Conservation (phyloP, 35 echinoderm and acorn worm genomes). For the Apostichopus parvimensis region DNA sequence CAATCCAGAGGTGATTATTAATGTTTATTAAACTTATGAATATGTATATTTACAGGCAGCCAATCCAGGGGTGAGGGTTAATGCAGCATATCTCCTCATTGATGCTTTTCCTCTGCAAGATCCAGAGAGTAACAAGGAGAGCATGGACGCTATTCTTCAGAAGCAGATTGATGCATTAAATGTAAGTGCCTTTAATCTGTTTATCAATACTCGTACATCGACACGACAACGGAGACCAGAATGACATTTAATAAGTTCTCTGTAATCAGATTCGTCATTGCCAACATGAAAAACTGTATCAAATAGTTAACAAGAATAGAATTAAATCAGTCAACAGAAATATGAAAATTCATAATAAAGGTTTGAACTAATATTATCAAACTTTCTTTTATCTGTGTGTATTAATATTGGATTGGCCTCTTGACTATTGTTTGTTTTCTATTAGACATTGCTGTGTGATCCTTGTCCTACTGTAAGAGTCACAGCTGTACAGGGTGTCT, state of each 20-base stretch:
- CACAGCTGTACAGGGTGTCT: slow-evolving; percentile 87
- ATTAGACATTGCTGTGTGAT: slow-evolving; percentile 77
- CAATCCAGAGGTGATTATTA: slow-evolving; percentile 72
- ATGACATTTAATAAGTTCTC: too few species aligned
- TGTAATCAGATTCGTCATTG: too few species aligned
- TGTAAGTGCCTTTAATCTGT: slow-evolving; percentile 40
- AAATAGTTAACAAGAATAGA: too few species aligned
- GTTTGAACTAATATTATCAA: too few species aligned
- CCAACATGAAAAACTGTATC: too few species aligned
- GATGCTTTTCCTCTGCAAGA: slow-evolving; percentile 96
- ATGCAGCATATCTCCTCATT: slow-evolving; percentile 80
- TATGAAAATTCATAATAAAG: too few species aligned
- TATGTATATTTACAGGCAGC: slow-evolving; percentile 65
- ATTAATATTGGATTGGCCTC: too few species aligned
- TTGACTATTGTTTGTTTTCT: too few species aligned
- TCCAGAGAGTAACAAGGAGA: slow-evolving; percentile 76
- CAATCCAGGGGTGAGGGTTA: slow-evolving; percentile 75
- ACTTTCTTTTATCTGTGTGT: not conserved
- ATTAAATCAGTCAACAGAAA: too few species aligned
- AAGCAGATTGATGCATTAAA: slow-evolving; percentile 94
- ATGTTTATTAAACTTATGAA: slow-evolving; percentile 27
- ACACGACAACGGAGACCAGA: too few species aligned
- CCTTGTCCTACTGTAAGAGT: slow-evolving; percentile 80
- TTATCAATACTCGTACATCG: too few species aligned
- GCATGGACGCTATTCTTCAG: slow-evolving; percentile 78